phyloP scores from a whole-genome alignment of 1,140 invertebrate genomes.

The Grapholita molesta region DNA sequence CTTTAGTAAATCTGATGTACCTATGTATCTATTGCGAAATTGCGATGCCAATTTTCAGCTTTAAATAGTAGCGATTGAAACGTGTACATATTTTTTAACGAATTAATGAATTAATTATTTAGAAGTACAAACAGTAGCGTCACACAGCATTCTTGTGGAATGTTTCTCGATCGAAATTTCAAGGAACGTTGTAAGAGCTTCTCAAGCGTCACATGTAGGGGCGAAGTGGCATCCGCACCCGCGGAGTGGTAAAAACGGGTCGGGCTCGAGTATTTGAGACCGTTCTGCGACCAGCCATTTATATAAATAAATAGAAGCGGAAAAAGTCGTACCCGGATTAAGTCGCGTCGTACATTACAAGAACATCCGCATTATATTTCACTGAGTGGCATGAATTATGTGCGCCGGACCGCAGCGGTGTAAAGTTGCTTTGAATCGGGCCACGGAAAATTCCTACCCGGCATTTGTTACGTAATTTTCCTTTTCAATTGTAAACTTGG shows the following conservation, averaged over 20 bases:
- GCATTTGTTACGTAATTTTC: constrained; percentile 21
- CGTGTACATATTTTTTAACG: too few relatives aligned
- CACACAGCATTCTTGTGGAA: not conserved
- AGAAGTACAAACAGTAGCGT: not conserved
- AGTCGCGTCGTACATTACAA: constrained; percentile 64
- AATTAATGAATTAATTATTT: too few relatives aligned
- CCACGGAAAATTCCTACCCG: constrained; percentile 32
- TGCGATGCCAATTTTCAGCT: too few relatives aligned
- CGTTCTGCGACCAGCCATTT: constrained; percentile 32
- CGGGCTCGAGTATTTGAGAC: not conserved
- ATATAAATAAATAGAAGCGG: constrained; percentile 44
- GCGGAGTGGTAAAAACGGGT: not conserved
- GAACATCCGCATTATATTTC: constrained; percentile 67
- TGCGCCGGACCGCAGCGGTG: constrained; percentile 39
- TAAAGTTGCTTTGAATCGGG: constrained; percentile 51
- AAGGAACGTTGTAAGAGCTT: not conserved
- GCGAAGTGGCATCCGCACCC: not conserved
- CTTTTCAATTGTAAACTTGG: constrained; percentile 14
- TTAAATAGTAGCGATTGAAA: too few relatives aligned
- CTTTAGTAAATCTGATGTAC: too few relatives aligned
- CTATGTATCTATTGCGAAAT: too few relatives aligned
- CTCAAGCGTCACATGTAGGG: not conserved
- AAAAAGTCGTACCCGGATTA: constrained; percentile 56
- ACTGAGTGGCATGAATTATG: constrained; percentile 60
- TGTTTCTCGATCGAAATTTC: not conserved